Evolutionary conservation across 2,113 vertebrate species (phyloP).

Genomic region (Myrmecophaga tridactyla): DNA sequence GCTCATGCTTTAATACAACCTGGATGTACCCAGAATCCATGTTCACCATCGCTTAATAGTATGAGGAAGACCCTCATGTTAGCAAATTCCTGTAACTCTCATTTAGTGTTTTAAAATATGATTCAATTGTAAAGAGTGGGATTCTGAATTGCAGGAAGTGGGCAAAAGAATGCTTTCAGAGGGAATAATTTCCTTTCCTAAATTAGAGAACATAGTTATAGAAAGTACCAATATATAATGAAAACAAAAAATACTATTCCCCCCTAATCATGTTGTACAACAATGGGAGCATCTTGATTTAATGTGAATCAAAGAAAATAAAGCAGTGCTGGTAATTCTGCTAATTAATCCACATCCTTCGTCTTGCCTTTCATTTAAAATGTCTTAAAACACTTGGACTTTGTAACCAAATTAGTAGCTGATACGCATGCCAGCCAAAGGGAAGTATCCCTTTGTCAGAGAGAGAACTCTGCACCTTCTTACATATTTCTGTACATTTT

Average conservation of each 20-base stretch:
- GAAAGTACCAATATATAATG: slow-evolving; percentile 75
- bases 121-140: slow-evolving; percentile 22
- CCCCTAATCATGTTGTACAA: slow-evolving; percentile 73
- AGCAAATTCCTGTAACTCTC: background rate
- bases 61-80: background rate
- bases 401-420: slow-evolving; percentile 68
- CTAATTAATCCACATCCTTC: slow-evolving; percentile 70
- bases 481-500: slow-evolving; percentile 84
- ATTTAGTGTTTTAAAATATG: background rate
- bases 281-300: slow-evolving; percentile 65
- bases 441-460: slow-evolving; percentile 72
- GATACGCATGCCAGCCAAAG: slow-evolving; percentile 67
- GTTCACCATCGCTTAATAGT: background rate
- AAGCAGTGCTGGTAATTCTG: slow-evolving; percentile 59
- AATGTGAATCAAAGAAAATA: slow-evolving; percentile 72
- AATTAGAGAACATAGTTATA: slow-evolving; percentile 76
- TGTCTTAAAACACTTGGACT: slow-evolving; percentile 61
- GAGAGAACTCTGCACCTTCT: slow-evolving; percentile 84
- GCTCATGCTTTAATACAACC: background rate
- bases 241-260: slow-evolving; percentile 78
- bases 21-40: background rate
- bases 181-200: slow-evolving; percentile 75
- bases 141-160: slow-evolving; percentile 63
- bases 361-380: slow-evolving; percentile 71
- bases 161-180: slow-evolving; percentile 77